A percentile compares a stretch with the other conserved stretches of the same genome.
Evolutionary conservation across 2,113 vertebrate genomes (phyloP).

Genomic region (Polyodon spathula): DNA sequence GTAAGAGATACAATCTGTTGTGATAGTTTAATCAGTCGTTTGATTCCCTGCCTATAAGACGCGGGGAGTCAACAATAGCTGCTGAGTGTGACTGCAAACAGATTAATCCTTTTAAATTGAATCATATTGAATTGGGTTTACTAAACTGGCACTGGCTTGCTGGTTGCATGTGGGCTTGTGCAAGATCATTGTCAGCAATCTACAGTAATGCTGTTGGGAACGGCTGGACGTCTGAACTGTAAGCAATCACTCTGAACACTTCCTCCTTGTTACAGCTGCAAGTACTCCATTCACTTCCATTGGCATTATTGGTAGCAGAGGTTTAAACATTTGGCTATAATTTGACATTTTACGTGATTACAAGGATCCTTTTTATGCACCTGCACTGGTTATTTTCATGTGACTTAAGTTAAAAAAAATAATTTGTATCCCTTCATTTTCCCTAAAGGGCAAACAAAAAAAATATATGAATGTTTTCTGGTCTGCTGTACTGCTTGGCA

Average conservation of each 20-base stretch:
- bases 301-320: constrained; percentile 14
- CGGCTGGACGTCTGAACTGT: neutral
- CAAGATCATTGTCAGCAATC: constrained; percentile 5
- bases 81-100: neutral
- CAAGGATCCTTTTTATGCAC: too few species aligned
- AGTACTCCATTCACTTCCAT: constrained; percentile 26
- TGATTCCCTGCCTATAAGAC: neutral
- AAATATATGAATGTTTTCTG: too few species aligned
- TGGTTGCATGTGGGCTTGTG: neutral
- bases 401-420: too few species aligned
- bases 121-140: constrained; percentile 21
- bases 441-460: too few species aligned
- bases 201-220: neutral
- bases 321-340: neutral
- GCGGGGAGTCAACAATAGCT: neutral
- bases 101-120: constrained; percentile 24
- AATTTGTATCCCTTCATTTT: too few species aligned
- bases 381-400: too few species aligned
- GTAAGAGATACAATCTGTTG: constrained; percentile 11
- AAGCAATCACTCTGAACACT: constrained; percentile 23
- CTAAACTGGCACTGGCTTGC: constrained; percentile 15
- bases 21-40: neutral
- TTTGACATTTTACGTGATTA: too few species aligned
- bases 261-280: constrained; percentile 23
- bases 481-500: too few species aligned